Conservation (phyloP, 2,888 invertebrate species). For the Schizaphis graminum region DNA sequence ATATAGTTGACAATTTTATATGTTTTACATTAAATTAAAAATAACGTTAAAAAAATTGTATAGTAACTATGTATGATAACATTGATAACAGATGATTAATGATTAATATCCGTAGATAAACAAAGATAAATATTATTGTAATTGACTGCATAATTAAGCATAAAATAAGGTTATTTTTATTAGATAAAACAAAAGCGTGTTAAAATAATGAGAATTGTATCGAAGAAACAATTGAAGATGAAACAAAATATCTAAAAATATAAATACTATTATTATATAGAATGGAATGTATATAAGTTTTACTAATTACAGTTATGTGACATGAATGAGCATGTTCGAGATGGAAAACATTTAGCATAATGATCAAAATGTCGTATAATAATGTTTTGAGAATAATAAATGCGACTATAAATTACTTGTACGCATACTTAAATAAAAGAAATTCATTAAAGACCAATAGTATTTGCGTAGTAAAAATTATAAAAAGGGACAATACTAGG, state of each 20-base stretch:
- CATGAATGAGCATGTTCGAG: neutral
- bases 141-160: neutral
- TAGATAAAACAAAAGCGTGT: neutral
- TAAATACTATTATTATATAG: neutral
- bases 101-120: neutral
- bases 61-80: neutral
- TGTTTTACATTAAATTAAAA: constrained; percentile 16
- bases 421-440: neutral
- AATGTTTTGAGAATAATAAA: constrained; percentile 26
- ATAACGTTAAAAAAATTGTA: neutral
- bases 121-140: constrained; percentile 40
- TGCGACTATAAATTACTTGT: neutral
- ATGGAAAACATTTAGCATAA: constrained; percentile 16
- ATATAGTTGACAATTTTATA: neutral
- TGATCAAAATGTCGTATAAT: constrained; percentile 12
- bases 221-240: neutral
- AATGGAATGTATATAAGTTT: neutral
- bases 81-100: neutral
- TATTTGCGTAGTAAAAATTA: neutral
- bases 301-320: neutral
- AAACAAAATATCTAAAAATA: neutral
- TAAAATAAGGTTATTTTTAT: neutral
- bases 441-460: neutral
- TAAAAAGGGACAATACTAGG: neutral
- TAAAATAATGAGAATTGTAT: neutral